phyloP scores from a whole-genome alignment of 2,797 vertebrate species.

The Monodelphis domestica region DNA sequence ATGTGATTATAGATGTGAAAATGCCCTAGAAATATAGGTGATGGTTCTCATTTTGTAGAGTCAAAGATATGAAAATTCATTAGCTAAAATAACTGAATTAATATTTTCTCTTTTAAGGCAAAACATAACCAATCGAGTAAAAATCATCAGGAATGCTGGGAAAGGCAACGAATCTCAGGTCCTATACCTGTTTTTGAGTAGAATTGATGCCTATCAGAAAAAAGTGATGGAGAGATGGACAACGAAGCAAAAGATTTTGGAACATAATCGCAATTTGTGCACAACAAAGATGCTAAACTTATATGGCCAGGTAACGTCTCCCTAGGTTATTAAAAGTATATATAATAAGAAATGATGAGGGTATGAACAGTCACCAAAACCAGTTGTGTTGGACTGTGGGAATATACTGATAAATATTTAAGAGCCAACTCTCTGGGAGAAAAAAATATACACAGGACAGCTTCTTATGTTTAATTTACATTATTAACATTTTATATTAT shows the following conservation, averaged over 20 bases:
- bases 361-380: neutral
- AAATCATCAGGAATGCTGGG: constrained; percentile 70
- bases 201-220: constrained; percentile 75
- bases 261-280: constrained; percentile 67
- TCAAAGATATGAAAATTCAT: neutral
- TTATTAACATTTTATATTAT: neutral
- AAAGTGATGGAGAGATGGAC: constrained; percentile 70
- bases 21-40: neutral
- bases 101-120: constrained; percentile 68
- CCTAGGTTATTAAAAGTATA: neutral
- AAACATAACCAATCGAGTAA: constrained; percentile 71
- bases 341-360: neutral
- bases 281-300: constrained; percentile 73
- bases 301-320: constrained; percentile 77
- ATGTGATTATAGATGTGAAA: constrained; percentile 12
- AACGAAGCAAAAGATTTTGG: constrained; percentile 68
- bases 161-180: constrained; percentile 71
- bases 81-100: constrained; percentile 35
- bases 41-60: constrained; percentile 6
- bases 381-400: neutral
- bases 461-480: neutral
- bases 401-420: neutral
- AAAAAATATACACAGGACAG: neutral
- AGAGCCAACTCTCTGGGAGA: neutral
- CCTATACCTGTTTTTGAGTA: constrained; percentile 74